Conservation (phyloP, 2,113 vertebrate species). For the Trachemys scripta region DNA sequence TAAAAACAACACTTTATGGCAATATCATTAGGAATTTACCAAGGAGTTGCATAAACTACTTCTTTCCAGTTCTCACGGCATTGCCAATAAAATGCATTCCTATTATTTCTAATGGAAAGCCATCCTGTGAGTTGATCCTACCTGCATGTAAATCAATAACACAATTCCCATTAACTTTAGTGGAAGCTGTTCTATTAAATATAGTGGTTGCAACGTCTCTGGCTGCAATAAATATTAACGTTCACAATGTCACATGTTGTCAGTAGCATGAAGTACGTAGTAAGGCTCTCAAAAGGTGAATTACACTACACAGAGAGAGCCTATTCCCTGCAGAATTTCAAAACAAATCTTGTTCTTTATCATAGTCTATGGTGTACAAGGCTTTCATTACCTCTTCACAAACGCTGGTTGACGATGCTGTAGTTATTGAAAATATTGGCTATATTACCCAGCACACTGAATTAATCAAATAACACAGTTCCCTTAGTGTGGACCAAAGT, state of each 20-base stretch:
- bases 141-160: not conserved
- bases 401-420: slow-evolving; percentile 36
- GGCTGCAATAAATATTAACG: slow-evolving; percentile 18
- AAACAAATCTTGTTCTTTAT: slow-evolving; percentile 21
- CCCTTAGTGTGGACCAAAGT: slow-evolving; percentile 1
- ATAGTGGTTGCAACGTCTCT: not conserved
- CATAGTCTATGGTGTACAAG: slow-evolving; percentile 46
- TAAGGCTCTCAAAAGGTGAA: slow-evolving; percentile 29
- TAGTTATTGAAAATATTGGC: slow-evolving; percentile 35
- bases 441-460: slow-evolving; percentile 16
- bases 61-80: rapidly evolving
- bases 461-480: slow-evolving; percentile 27
- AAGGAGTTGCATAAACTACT: not conserved
- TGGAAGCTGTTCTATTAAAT: slow-evolving; percentile 4
- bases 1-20: not conserved
- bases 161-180: not conserved
- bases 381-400: slow-evolving; percentile 36
- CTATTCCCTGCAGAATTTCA: slow-evolving; percentile 29
- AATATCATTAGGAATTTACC: not conserved
- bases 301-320: not conserved
- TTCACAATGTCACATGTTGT: not conserved
- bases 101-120: not conserved
- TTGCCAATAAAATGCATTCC: not conserved
- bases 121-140: not conserved
- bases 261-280: slow-evolving; percentile 23